Evolutionary conservation across 2,113 vertebrate genomes (phyloP).

Genomic region (Nansenia antarctica): DNA sequence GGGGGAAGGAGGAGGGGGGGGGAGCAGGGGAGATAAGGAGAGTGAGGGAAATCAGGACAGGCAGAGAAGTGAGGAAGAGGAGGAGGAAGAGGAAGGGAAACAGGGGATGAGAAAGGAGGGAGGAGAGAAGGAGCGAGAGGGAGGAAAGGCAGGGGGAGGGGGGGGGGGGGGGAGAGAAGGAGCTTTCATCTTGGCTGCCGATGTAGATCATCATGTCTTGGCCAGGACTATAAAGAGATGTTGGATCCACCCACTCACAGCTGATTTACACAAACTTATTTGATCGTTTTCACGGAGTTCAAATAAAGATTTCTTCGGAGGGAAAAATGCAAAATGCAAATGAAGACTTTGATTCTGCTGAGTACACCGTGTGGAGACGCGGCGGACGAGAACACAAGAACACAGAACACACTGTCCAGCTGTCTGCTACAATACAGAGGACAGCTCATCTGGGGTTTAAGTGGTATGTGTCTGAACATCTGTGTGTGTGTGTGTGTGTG

Average conservation of each 20-base stretch:
- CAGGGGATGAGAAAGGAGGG: no score
- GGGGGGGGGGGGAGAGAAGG: conserved; percentile 10
- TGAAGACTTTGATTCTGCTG: conserved; percentile 9
- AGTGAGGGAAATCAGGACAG: neutral
- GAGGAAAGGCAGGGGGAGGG: neutral
- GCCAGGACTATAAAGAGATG: conserved; percentile 67
- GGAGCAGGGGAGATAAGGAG: neutral
- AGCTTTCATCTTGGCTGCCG: conserved; percentile 44
- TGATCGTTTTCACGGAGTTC: conserved; percentile 51
- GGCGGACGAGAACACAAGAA: conserved; percentile 35
- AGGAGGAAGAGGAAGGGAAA: neutral
- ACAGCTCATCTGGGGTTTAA: no score
- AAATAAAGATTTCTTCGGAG: conserved; percentile 22
- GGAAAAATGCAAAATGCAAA: neutral
- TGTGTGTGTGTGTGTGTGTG: no score
- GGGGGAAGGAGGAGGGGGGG: neutral
- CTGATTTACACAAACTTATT: conserved; percentile 55
- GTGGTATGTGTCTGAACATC: no score
- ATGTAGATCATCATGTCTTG: conserved; percentile 55
- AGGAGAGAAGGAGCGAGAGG: neutral
- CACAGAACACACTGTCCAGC: no score
- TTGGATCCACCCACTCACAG: conserved; percentile 68
- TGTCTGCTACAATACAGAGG: no score
- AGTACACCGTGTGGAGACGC: conserved; percentile 27
- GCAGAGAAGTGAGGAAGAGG: neutral